phyloP scores from a whole-genome alignment of 2,888 invertebrate genomes.

The Steromphala cineraria region DNA sequence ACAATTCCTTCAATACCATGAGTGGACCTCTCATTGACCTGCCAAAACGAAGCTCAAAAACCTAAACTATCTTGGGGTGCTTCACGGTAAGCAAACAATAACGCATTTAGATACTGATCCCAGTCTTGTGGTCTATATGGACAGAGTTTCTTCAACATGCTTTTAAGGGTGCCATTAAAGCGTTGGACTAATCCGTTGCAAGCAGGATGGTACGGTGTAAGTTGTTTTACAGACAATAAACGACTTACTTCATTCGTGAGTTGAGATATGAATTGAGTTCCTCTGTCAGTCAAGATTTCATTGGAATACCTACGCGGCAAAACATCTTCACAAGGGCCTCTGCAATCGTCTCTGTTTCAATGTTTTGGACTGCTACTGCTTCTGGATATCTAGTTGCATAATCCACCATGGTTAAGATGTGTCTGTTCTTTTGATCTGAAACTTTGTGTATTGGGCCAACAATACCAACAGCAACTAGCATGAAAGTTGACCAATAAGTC shows the following conservation, averaged over 20 bases:
- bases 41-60: background rate
- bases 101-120: background rate
- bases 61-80: background rate
- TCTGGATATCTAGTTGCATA: background rate
- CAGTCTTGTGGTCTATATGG: background rate
- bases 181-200: background rate
- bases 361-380: background rate
- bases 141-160: background rate
- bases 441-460: background rate
- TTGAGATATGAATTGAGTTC: background rate
- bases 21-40: background rate
- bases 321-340: background rate
- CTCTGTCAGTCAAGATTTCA: background rate
- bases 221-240: constrained; percentile 18
- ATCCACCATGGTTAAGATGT: background rate
- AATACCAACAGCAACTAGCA: too few relatives aligned
- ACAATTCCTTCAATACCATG: background rate
- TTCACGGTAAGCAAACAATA: too few relatives aligned
- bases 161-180: background rate
- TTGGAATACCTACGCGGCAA: background rate
- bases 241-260: background rate
- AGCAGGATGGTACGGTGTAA: background rate
- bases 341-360: background rate
- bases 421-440: background rate
- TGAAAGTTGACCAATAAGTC: background rate